Evolutionary conservation across 2,888 invertebrate genomes (phyloP).

Genomic region (Oxytorus armatus): DNA sequence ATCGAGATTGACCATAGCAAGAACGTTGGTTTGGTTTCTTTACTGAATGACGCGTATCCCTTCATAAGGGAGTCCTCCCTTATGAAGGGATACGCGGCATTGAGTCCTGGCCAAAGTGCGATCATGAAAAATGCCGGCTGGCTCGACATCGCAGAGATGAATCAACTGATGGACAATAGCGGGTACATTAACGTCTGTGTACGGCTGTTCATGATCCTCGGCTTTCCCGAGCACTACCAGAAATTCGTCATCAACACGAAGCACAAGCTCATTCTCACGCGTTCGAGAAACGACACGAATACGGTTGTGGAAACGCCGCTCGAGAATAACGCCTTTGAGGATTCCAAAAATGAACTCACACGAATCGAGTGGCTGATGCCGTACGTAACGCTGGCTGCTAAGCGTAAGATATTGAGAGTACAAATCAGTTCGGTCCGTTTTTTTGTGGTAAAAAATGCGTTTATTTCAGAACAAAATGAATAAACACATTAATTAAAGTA

Average conservation of each 20-base stretch:
- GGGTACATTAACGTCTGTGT: slow-evolving; percentile 76
- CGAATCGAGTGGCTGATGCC: slow-evolving; percentile 55
- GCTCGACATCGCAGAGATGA: too few species aligned
- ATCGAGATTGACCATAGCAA: too few species aligned
- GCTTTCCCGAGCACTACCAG: slow-evolving; percentile 71
- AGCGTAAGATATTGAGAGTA: slow-evolving; percentile 43
- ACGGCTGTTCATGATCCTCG: slow-evolving; percentile 77
- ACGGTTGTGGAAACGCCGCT: slow-evolving; percentile 66
- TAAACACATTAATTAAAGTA: too few species aligned
- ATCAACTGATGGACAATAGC: slow-evolving; percentile 49
- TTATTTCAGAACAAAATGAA: too few species aligned
- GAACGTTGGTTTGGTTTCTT: slow-evolving; percentile 37
- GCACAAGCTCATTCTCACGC: slow-evolving; percentile 72
- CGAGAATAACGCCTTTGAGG: slow-evolving; percentile 70
- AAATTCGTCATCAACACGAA: slow-evolving; percentile 63
- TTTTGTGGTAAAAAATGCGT: too few species aligned
- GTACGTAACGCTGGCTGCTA: slow-evolving; percentile 44
- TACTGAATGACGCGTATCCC: too few species aligned
- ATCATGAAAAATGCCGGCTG: too few species aligned
- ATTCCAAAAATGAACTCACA: slow-evolving; percentile 57
- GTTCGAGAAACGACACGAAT: slow-evolving; percentile 74
- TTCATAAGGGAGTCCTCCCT: too few species aligned
- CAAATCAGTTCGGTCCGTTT: too few species aligned
- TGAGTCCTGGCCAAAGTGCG: slow-evolving; percentile 35
- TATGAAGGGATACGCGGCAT: slow-evolving; percentile 38